These are phyloP conservation scores for Protomyctophum bolini DNA, from an alignment of 2,113 vertebrate genomes.

Conservation along the genomic window DNA sequence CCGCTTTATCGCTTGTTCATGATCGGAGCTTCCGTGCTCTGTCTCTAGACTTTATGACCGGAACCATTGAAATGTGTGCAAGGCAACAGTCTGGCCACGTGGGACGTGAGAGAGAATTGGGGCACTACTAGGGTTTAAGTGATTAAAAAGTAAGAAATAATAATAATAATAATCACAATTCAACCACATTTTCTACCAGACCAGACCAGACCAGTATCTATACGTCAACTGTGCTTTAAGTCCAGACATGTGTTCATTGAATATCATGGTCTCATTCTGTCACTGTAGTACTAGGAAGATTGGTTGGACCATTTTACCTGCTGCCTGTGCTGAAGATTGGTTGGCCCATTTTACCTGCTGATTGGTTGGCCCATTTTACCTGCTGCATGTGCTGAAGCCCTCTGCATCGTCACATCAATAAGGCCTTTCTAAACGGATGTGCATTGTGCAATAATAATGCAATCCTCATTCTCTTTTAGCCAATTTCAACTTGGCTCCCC, in stretches of 20 bases:
- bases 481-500: no score
- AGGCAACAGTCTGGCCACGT: no score
- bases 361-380: slow-evolving; percentile 31
- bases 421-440: slow-evolving; percentile 9
- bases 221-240: not conserved
- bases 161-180: no score
- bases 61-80: no score
- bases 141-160: no score
- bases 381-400: slow-evolving; percentile 22
- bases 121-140: no score
- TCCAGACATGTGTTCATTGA: slow-evolving; percentile 20
- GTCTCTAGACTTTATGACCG: no score
- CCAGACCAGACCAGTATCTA: no score
- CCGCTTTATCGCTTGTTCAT: no score
- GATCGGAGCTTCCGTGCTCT: no score
- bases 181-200: no score
- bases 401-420: slow-evolving; percentile 31
- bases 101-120: no score
- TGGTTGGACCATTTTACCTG: slow-evolving; percentile 30
- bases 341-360: slow-evolving; percentile 33
- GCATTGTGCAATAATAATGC: slow-evolving; percentile 1
- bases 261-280: slow-evolving; percentile 21
- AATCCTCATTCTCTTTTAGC: not conserved
- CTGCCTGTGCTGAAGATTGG: slow-evolving; percentile 1
- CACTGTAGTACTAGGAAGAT: slow-evolving; percentile 3